These are phyloP conservation scores for Drosophila demipolita DNA, from an alignment of 2,888 invertebrate species.

Conservation along the genomic window DNA sequence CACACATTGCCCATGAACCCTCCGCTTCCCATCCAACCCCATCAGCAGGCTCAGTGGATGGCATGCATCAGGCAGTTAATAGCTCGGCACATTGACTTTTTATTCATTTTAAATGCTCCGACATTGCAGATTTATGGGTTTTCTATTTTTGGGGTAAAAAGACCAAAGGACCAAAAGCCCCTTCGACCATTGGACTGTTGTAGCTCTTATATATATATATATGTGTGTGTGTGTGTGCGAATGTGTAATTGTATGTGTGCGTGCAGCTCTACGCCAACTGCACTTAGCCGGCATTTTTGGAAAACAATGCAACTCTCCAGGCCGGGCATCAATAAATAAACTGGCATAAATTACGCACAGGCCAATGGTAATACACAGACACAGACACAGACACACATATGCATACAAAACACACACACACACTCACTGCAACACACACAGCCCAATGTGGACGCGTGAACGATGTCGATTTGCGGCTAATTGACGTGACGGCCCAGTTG, in stretches of 20 bases:
- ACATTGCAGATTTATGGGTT: constrained; percentile 79
- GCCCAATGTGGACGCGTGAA: constrained; percentile 17
- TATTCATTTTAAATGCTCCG: constrained; percentile 82
- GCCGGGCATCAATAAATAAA: constrained; percentile 76
- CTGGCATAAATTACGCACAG: constrained; percentile 77
- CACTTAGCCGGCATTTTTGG: constrained; percentile 74
- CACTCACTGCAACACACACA: neutral
- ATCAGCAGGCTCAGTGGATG: constrained; percentile 36
- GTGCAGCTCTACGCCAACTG: constrained; percentile 52
- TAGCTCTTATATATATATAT: constrained; percentile 1
- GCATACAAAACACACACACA: constrained; percentile 23
- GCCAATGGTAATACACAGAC: constrained; percentile 50
- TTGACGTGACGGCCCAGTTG: constrained; percentile 63
- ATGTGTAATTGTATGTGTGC: neutral
- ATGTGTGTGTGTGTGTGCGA: accelerated
- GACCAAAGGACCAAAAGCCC: constrained; percentile 45
- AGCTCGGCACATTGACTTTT: constrained; percentile 82
- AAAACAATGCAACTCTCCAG: constrained; percentile 72
- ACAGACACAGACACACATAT: constrained; percentile 37
- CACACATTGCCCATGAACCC: neutral
- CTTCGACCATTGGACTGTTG: constrained; percentile 13
- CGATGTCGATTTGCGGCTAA: constrained; percentile 65
- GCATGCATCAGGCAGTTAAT: constrained; percentile 79
- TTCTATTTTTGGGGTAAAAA: constrained; percentile 69
- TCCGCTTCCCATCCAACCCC: neutral